Evolutionary conservation across 2,888 invertebrate genomes (phyloP).

Genomic region (Carpatolechia fugitivella): DNA sequence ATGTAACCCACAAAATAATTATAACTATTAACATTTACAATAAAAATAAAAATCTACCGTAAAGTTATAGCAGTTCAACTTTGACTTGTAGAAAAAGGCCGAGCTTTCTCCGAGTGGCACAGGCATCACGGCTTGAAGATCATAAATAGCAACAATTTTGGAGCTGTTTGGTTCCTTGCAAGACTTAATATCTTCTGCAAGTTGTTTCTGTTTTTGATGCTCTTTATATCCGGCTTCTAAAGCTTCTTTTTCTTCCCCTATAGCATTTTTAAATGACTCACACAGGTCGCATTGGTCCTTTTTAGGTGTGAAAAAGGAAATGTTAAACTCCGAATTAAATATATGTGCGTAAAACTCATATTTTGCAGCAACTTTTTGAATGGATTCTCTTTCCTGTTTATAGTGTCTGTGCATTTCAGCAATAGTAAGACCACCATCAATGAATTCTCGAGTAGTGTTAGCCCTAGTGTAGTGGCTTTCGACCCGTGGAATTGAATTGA

Average conservation of each 20-base stretch:
- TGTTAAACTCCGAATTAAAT: constrained; percentile 16
- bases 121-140: constrained; percentile 28
- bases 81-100: constrained; percentile 27
- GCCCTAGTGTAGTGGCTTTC: constrained; percentile 5
- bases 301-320: constrained; percentile 17
- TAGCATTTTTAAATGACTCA: constrained; percentile 19
- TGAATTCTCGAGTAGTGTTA: constrained; percentile 16
- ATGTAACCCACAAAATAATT: neutral
- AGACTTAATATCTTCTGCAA: neutral
- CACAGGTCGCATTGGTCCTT: constrained; percentile 22
- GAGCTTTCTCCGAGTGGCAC: constrained; percentile 24
- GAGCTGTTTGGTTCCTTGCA: neutral
- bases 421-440: constrained; percentile 21
- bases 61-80: constrained; percentile 25
- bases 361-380: constrained; percentile 12
- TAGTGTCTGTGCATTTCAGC: constrained; percentile 20
- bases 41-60: constrained; percentile 8
- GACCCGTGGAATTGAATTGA: constrained; percentile 1
- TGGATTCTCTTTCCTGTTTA: constrained; percentile 9
- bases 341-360: constrained; percentile 16
- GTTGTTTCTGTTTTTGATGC: neutral
- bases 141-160: constrained; percentile 22
- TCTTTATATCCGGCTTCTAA: neutral
- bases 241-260: constrained; percentile 3
- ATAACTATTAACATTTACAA: neutral